Base-by-base conservation (phyloP, 2,797 vertebrate species). In the Ispidina lecontei region DNA sequence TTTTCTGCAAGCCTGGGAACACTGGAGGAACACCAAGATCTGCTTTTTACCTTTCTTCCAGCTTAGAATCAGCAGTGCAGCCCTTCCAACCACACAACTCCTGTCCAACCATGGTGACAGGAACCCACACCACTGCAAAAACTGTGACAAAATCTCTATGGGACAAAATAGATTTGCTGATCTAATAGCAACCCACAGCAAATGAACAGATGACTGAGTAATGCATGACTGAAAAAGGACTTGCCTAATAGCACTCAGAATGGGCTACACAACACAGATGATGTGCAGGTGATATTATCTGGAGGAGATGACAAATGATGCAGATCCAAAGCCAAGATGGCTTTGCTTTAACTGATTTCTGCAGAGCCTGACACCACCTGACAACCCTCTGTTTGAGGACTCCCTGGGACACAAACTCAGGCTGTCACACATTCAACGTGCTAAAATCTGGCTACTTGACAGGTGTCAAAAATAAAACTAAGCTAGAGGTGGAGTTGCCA, bases 391-490 rank as follows among this genome's bases (percentile, higher is more conserved):
- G 41, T 60, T 76, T 89, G 43, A 83, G 39, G 43, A 83, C 62
- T 52, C 41, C 26, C 29, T 64, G 71, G 73, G 90, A 95, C 59
- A 91, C 15, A 82, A 91, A 89, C 44, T 88, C n/a, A 22, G 71
- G 22, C 44, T 95, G 88, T 76, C 91, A 84, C 80, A 86, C 33
- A 68, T 64, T 51, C 56, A 73, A 31, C 25, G 20, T 51, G 33
- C 47, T 79, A 17, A 81, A 21, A 18, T 75, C 56, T 35, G 28
- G 1, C 56, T 90, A 22, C 73, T 64, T 91, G 92, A 89, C 81
- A 89, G 74, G 54, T 84, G 41, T 93, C 84, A 79, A 82, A 85
- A 91, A 86, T 76, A 90, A 89, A 86, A 68, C 65, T 49, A 46
- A 79, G 56, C 47, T 51, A 69, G 37, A 79, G 60, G 14, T 9